phyloP scores from a whole-genome alignment of 2,888 invertebrate species.

The Sepioteuthis lessoniana region DNA sequence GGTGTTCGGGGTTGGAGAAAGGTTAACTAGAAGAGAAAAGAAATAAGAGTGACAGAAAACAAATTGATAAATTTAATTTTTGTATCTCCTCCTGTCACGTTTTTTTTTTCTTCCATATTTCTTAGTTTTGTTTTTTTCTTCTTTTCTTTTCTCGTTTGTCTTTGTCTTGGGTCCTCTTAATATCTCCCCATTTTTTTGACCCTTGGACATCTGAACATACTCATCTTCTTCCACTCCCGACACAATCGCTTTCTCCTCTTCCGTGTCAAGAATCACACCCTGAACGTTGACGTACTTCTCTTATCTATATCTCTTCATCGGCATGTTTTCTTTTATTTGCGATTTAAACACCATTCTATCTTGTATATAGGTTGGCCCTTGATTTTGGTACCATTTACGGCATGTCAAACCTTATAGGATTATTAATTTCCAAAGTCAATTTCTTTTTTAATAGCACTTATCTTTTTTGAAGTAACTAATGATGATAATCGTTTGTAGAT shows the following conservation, averaged over 20 bases:
- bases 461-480: too few species aligned
- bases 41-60: neutral
- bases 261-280: neutral
- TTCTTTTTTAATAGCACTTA: too few species aligned
- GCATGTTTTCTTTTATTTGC: too few species aligned
- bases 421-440: too few species aligned
- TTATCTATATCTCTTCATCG: neutral
- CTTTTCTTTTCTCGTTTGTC: neutral
- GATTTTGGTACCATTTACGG: neutral
- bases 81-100: neutral
- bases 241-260: neutral
- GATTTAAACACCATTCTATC: neutral
- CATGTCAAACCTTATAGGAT: too few species aligned
- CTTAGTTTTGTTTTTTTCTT: neutral
- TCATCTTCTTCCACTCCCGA: neutral
- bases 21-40: neutral
- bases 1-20: neutral
- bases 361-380: neutral
- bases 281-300: neutral
- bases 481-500: too few species aligned
- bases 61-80: constrained; percentile 25
- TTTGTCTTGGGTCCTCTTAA: neutral
- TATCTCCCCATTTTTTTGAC: neutral
- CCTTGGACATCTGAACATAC: neutral
- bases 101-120: neutral